Evolutionary conservation across 1,140 invertebrate genomes (phyloP), one percentile per base, ranked within the genome.

Genomic region (Chelonus insularis): DNA sequence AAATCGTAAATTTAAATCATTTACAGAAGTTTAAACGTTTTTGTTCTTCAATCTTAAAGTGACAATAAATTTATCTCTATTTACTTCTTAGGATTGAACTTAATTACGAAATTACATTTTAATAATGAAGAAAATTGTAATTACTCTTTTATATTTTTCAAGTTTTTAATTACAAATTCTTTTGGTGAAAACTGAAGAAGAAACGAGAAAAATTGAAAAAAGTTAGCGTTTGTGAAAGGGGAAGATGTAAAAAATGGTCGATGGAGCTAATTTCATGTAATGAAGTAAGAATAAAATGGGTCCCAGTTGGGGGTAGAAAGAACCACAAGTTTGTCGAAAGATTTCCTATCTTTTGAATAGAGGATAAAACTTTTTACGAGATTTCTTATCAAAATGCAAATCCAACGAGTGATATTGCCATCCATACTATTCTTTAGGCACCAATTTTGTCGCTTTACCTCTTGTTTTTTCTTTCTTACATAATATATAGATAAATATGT

Each of bases 371-470:
- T 81, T 79, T 73, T 69, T 70, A 62, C 68, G 71, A 79, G 76
- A 77, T 79, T 80, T 79, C 77, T 81, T 80, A 80, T 81, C 79
- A 80, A 81, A 81, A 81, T 81, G 79, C 75, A 79, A 81, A 81
- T 81, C 72, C 71, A 69, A 58, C 71, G 68, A 69, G 64, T 70
- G 67, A 72, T 70, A 67, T 70, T 61, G 64, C 56, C 63, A 59
- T 3, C 25, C 11, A 36, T 18, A 8, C 29, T 34, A 43, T 16
- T 64, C 64, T 59, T 18, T 14, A n/a, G n/a, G n/a, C 58, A 55
- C 50, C 25, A 43, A 41, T 23, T n/a, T 37, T 37, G 20, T 60
- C 52, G 41, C 52, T 32, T 47, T 50, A 57, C 57, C 62, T 57
- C 32, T 64, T 60, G 55, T 65, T 48, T 48, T 50, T 65, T 59